Conservation (phyloP, 2,113 vertebrate species). For the Meriones unguiculatus region DNA sequence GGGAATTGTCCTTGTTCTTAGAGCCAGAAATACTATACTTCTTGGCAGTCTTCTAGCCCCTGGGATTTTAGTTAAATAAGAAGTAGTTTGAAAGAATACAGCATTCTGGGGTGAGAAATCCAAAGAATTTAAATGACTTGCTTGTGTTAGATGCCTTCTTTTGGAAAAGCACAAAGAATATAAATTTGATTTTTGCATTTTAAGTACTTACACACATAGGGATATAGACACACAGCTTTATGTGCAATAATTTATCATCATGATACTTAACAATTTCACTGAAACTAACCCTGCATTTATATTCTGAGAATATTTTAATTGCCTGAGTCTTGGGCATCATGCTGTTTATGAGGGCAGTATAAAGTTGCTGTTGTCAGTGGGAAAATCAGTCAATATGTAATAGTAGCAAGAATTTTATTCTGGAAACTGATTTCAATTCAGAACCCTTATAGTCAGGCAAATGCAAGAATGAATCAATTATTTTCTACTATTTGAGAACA, state of each 20-base stretch:
- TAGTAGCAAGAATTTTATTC: background rate
- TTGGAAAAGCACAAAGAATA: constrained; percentile 29
- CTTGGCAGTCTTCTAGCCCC: constrained; percentile 57
- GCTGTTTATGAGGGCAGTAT: background rate
- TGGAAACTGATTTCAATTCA: background rate
- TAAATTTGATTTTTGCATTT: constrained; percentile 58
- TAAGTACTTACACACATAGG: background rate
- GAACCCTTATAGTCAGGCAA: background rate
- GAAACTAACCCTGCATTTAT: background rate
- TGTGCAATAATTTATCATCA: background rate
- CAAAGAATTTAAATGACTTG: constrained; percentile 73
- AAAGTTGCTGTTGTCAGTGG: background rate
- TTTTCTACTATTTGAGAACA: background rate
- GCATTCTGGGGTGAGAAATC: constrained; percentile 47
- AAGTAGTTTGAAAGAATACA: constrained; percentile 58
- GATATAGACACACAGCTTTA: background rate
- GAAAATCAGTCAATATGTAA: background rate
- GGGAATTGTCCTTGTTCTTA: constrained; percentile 54
- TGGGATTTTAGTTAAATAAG: constrained; percentile 67
- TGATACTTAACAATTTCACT: constrained; percentile 1
- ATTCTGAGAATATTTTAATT: background rate
- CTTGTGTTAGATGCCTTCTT: constrained; percentile 31
- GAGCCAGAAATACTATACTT: constrained; percentile 65
- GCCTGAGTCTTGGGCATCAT: background rate
- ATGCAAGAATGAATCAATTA: background rate